phyloP scores from a whole-genome alignment of 2,113 vertebrate species.

The Rattus norvegicus region DNA sequence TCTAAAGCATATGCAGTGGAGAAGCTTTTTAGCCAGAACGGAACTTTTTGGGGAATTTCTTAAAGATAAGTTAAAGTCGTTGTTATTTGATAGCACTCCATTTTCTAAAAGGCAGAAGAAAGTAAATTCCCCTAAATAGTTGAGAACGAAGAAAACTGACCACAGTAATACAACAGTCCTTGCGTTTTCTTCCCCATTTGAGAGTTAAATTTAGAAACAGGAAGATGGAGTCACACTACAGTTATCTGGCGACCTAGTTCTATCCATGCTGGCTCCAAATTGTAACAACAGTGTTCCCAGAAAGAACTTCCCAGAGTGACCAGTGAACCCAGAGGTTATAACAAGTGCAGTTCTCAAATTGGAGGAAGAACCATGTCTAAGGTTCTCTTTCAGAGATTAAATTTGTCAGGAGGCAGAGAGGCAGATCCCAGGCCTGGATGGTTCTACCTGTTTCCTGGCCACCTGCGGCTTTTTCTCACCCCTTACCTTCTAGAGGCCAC shows the following conservation, averaged over 20 bases:
- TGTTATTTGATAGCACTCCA: background rate
- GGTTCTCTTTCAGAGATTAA: background rate
- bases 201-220: background rate
- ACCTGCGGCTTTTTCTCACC: background rate
- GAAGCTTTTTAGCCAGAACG: constrained; percentile 19
- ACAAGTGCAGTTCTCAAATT: too few relatives aligned
- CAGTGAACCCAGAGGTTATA: background rate
- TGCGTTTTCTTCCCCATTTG: background rate
- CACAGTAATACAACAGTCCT: background rate
- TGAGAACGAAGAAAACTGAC: constrained; percentile 40
- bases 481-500: too few relatives aligned
- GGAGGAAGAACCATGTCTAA: background rate
- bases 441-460: too few relatives aligned
- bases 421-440: background rate
- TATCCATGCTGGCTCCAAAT: background rate
- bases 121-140: constrained; percentile 20
- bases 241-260: background rate
- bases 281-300: background rate
- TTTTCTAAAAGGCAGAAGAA: constrained; percentile 34
- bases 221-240: background rate
- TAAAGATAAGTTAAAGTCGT: background rate
- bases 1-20: background rate
- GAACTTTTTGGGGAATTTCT: background rate
- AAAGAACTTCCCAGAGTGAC: background rate
- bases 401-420: background rate